Percentiles rank a stretch among this genome's conserved stretches.
phyloP scores from a whole-genome alignment of 2,888 invertebrate genomes.

The Papilio protenor region DNA sequence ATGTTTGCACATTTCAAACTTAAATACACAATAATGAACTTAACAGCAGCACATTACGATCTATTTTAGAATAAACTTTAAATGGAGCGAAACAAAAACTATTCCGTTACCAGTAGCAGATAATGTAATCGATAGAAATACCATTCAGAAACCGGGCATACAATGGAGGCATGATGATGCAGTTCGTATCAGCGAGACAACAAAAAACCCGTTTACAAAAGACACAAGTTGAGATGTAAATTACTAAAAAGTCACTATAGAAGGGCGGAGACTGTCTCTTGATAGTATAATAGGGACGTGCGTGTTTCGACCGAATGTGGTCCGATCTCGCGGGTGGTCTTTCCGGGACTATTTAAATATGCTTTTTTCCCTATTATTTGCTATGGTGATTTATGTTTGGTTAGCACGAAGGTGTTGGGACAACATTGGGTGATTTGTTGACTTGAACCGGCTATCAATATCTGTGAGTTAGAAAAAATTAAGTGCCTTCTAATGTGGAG shows the following conservation, averaged over 20 bases:
- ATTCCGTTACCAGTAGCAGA: slow-evolving; percentile 62
- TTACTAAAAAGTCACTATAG: slow-evolving; percentile 74
- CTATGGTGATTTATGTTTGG: slow-evolving; percentile 78
- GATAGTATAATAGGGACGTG: slow-evolving; percentile 76
- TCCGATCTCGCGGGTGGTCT: slow-evolving; percentile 79
- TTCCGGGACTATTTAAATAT: slow-evolving; percentile 74
- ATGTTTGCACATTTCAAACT: slow-evolving; percentile 23
- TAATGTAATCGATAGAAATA: slow-evolving; percentile 70
- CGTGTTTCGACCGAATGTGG: slow-evolving; percentile 67
- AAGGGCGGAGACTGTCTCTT: slow-evolving; percentile 70
- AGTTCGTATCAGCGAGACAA: slow-evolving; percentile 54
- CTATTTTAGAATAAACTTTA: slow-evolving; percentile 11
- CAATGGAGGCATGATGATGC: slow-evolving; percentile 68
- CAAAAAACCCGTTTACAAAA: slow-evolving; percentile 57
- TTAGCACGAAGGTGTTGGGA: slow-evolving; percentile 78
- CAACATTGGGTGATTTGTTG: slow-evolving; percentile 77
- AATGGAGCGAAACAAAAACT: slow-evolving; percentile 47
- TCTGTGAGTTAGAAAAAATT: slow-evolving; percentile 45
- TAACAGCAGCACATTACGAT: slow-evolving; percentile 46
- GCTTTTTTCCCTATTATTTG: slow-evolving; percentile 77
- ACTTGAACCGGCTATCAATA: slow-evolving; percentile 71
- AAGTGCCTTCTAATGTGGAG: slow-evolving; percentile 35
- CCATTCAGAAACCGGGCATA: slow-evolving; percentile 65
- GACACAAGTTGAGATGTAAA: slow-evolving; percentile 70
- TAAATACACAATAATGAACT: slow-evolving; percentile 39